phyloP scores from a whole-genome alignment of 2,113 vertebrate genomes.

The Ariopsis seemanni region DNA sequence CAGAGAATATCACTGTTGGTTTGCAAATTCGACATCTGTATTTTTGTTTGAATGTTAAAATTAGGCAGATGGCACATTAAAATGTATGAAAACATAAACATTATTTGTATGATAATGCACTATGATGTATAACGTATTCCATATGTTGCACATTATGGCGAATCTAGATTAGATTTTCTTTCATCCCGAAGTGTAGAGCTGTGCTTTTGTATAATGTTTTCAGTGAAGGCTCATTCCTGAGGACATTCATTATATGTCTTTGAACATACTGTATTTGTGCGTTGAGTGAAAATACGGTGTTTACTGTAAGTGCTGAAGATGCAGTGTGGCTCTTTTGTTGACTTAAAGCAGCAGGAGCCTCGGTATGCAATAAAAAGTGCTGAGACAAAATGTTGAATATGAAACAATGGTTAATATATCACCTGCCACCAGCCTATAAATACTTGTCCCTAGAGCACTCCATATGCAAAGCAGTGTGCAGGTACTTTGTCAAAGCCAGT shows the following conservation, averaged over 20 bases:
- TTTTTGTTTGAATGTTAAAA: not conserved
- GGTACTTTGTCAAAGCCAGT: conserved; percentile 53
- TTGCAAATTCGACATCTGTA: not conserved
- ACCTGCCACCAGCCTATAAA: conserved; percentile 52
- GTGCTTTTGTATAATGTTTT: not conserved
- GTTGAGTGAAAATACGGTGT: conserved; percentile 16
- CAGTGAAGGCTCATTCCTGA: not conserved
- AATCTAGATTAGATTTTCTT: not conserved
- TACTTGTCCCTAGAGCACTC: conserved; percentile 42
- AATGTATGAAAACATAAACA: not conserved
- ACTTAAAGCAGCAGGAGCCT: conserved; percentile 33
- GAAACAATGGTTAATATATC: conserved; percentile 48
- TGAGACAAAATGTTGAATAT: conserved; percentile 33
- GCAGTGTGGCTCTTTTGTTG: not conserved
- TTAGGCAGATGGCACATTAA: not conserved
- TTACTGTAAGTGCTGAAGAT: conserved; percentile 18
- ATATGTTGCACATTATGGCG: not conserved
- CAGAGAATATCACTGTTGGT: not conserved
- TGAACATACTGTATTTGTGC: not conserved
- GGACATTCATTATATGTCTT: not conserved
- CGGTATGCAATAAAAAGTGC: conserved; percentile 34
- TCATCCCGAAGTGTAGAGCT: not conserved
- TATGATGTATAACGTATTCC: not conserved
- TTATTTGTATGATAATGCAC: conserved; percentile 19
- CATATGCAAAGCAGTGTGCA: conserved; percentile 50